Evolutionary conservation across 2,797 vertebrate genomes (phyloP).

Genomic region (Amazona ochrocephala): DNA sequence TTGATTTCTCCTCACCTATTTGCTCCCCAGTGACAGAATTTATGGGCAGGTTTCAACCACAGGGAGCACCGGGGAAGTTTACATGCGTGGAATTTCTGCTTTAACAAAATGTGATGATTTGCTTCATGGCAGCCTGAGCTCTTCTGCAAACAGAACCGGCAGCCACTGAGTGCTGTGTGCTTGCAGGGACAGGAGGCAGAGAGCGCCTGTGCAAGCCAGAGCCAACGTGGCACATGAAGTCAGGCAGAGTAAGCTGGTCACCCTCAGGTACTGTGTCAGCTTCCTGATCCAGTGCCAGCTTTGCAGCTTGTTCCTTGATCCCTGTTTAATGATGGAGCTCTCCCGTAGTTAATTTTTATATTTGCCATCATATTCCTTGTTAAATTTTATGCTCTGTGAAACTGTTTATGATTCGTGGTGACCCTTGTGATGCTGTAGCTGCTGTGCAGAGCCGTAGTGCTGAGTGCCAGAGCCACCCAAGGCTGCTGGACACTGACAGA

Average conservation of each 20-base stretch:
- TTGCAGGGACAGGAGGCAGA: background rate
- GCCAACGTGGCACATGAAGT: background rate
- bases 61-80: background rate
- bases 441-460: background rate
- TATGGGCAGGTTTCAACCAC: background rate
- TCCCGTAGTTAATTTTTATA: slow-evolving; percentile 52
- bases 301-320: slow-evolving; percentile 29
- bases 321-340: slow-evolving; percentile 2
- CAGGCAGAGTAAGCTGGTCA: background rate
- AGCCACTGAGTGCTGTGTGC: background rate
- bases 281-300: background rate
- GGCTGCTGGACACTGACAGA: background rate
- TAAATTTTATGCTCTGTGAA: slow-evolving; percentile 56
- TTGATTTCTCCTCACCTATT: accelerated
- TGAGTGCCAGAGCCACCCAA: background rate
- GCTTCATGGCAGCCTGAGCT: background rate
- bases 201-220: background rate
- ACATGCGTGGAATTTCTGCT: background rate
- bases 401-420: slow-evolving; percentile 5
- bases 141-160: background rate
- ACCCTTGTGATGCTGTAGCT: background rate
- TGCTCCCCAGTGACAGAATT: background rate
- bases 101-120: background rate
- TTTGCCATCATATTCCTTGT: slow-evolving; percentile 32
- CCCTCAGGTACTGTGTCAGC: background rate